A percentile compares a stretch with the other conserved stretches of the same genome.
Conservation (phyloP, 2,113 vertebrate species). For the Thermophis baileyi region DNA sequence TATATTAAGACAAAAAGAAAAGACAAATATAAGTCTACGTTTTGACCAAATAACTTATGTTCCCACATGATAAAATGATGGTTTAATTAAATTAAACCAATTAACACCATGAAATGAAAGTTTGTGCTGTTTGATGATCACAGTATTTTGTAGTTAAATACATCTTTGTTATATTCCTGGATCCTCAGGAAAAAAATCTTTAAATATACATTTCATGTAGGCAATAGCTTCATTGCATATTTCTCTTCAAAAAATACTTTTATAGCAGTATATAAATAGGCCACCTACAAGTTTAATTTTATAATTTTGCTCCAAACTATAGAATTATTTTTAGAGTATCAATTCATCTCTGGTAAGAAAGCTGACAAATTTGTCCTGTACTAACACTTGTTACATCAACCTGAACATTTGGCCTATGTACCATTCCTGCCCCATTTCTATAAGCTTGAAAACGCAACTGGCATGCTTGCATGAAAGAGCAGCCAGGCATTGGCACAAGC, state of each 20-base stretch:
- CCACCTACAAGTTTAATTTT: constrained; percentile 68
- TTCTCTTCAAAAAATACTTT: constrained; percentile 76
- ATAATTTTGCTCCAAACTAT: constrained; percentile 67
- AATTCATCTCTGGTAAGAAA: constrained; percentile 63
- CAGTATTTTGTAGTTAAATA: constrained; percentile 74
- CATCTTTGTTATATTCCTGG: constrained; percentile 69
- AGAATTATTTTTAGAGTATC: constrained; percentile 61
- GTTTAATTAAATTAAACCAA: constrained; percentile 64
- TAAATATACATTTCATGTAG: constrained; percentile 76
- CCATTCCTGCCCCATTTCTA: constrained; percentile 54
- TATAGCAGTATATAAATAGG: constrained; percentile 74
- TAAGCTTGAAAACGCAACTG: not conserved
- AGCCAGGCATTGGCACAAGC: not conserved
- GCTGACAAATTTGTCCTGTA: constrained; percentile 63
- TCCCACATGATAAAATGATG: constrained; percentile 66
- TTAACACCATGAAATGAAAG: constrained; percentile 68
- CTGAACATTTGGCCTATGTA: constrained; percentile 70
- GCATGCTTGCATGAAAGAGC: not conserved
- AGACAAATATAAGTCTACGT: constrained; percentile 62
- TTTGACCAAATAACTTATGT: constrained; percentile 63
- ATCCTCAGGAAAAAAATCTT: constrained; percentile 66
- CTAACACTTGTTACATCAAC: constrained; percentile 67
- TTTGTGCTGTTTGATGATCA: constrained; percentile 74
- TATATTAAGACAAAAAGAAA: constrained; percentile 55
- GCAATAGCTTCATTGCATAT: constrained; percentile 71